Percentiles rank a stretch among this genome's conserved stretches.
These are phyloP conservation scores for Tetranychus truncatus DNA, from an alignment of 2,888 invertebrate genomes.

Conservation along the genomic window DNA sequence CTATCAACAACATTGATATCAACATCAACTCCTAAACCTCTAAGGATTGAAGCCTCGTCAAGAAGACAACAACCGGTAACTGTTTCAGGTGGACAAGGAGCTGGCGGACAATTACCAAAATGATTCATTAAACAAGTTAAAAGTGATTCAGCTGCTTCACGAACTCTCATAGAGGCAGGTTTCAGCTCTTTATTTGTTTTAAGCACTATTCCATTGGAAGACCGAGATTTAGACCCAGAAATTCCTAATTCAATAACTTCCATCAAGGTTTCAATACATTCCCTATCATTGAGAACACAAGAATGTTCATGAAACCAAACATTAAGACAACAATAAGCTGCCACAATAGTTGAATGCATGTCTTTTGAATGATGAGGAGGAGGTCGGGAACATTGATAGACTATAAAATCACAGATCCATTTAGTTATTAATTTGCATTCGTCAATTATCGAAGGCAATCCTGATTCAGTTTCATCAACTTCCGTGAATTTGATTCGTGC, in stretches of 20 bases:
- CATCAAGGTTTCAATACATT: slow-evolving; percentile 73
- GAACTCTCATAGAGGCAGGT: slow-evolving; percentile 89
- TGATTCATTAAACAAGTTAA: slow-evolving; percentile 21
- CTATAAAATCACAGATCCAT: slow-evolving; percentile 95
- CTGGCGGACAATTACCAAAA: slow-evolving; percentile 51
- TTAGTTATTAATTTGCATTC: slow-evolving; percentile 83
- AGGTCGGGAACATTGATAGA: slow-evolving; percentile 79
- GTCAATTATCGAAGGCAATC: slow-evolving; percentile 18
- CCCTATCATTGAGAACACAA: slow-evolving; percentile 67
- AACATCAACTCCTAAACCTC: slow-evolving; percentile 52
- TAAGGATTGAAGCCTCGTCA: slow-evolving; percentile 64
- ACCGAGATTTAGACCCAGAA: slow-evolving; percentile 61
- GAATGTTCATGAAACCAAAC: slow-evolving; percentile 85
- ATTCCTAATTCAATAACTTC: slow-evolving; percentile 95
- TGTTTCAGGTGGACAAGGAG: slow-evolving; percentile 62
- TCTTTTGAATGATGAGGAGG: slow-evolving; percentile 78
- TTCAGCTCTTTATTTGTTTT: slow-evolving; percentile 90
- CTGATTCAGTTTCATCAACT: not conserved
- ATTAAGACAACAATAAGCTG: slow-evolving; percentile 39
- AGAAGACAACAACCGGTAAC: slow-evolving; percentile 52
- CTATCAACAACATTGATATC: slow-evolving; percentile 38
- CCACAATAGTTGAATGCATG: slow-evolving; percentile 77
- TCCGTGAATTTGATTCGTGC: slow-evolving; percentile 63
- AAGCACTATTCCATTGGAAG: slow-evolving; percentile 37
- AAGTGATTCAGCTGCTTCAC: slow-evolving; percentile 84